Base-by-base conservation (phyloP, 2,113 vertebrate species). In the Cyanistes caeruleus region DNA sequence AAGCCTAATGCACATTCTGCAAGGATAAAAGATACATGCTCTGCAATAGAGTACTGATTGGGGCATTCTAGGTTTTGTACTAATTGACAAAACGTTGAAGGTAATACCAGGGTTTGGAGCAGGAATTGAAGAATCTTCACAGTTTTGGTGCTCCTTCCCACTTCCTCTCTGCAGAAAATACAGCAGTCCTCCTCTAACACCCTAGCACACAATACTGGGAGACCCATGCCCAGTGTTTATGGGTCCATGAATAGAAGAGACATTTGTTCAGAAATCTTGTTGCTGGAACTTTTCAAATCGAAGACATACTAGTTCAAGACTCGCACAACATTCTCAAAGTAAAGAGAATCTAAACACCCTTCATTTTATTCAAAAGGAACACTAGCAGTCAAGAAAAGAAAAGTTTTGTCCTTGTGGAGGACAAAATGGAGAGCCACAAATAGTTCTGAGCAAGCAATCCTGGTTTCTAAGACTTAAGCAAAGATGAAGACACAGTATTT, bases 1-100 rank as follows among this genome's bases (percentile, higher is more conserved):
- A 67, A 20, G 31, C 30, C 35, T 46, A 59, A 52, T 18, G 16
- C 6, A 48, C 0, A 0, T 74, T 56, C 68, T 76, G 52, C 49
- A 89, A 82, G 52, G 43, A 44, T 52, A 59, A 84, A 82, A 49
- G 18, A 39, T 39, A 39, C 39, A 39, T 39, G 39, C 30, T 52
- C 44, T 52, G 17, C 49, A 60, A 31, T 7, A 91, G 28, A 80
- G n/a, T 21, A 44, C 19, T 63, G 33, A 17, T 48, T 28, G 28
- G 2, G 10, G 25, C 17, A 52, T 31, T 27, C 41, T 10, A 35
- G 22, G 19, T 67, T 70, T 52, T 20, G 35, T 39, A 78, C 19
- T 33, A 39, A 35, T 15, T 75, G 52, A 87, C 0, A 1, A 82
- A 20, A 76, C 10, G 37, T 1, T 21, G 31, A 78, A 52, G 51